A percentile compares a stretch with the other conserved stretches of the same genome.
These are phyloP conservation scores for Geococcyx californianus DNA, from an alignment of 2,113 vertebrate genomes.

Conservation along the genomic window DNA sequence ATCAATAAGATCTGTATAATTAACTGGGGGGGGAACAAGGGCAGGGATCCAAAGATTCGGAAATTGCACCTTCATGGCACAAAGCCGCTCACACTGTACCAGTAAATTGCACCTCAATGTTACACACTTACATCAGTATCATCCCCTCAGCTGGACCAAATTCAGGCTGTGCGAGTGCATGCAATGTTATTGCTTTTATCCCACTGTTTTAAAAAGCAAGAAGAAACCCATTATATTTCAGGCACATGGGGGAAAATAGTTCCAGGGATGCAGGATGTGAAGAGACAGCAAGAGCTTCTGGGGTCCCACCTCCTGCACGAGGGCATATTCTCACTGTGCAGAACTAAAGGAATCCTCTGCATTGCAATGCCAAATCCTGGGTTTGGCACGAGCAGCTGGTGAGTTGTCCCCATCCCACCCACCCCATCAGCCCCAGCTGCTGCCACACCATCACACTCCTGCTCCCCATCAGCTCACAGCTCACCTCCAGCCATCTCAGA, in stretches of 20 bases:
- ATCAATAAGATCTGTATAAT: neutral
- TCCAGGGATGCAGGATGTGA: neutral
- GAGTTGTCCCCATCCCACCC: neutral
- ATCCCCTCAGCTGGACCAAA: neutral
- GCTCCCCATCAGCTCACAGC: accelerated
- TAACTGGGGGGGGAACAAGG: neutral
- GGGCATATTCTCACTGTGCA: neutral
- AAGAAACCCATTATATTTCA: neutral
- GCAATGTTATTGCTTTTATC: neutral
- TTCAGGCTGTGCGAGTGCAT: neutral
- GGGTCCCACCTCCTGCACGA: no score
- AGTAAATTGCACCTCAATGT: neutral
- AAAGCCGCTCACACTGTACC: neutral
- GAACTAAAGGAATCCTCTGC: neutral
- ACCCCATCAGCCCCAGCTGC: neutral
- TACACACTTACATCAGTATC: neutral
- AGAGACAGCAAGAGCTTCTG: neutral
- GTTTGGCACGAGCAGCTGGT: accelerated
- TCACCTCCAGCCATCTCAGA: neutral
- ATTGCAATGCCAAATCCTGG: neutral
- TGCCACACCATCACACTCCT: neutral
- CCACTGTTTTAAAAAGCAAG: neutral
- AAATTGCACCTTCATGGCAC: neutral
- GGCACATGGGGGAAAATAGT: neutral
- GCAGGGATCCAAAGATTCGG: neutral